These are phyloP conservation scores for Orchestes rusci DNA, from an alignment of 2,888 invertebrate species.

Conservation along the genomic window DNA sequence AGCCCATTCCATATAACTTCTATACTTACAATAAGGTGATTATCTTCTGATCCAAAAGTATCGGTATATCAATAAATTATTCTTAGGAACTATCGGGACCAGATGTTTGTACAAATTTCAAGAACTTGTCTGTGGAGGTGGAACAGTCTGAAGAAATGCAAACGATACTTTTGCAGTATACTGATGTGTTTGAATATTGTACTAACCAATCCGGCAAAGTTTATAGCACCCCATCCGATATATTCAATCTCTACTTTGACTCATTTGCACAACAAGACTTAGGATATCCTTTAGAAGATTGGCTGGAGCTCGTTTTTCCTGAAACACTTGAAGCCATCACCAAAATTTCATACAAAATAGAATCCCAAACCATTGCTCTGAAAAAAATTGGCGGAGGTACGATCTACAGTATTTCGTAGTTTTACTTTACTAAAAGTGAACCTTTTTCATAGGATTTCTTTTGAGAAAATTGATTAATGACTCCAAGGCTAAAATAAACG, in stretches of 20 bases:
- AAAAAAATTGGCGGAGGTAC: constrained; percentile 13
- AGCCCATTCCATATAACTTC: constrained; percentile 30
- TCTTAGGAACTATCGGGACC: constrained; percentile 10
- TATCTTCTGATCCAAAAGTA: not conserved
- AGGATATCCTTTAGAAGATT: constrained; percentile 16
- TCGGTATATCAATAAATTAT: not conserved
- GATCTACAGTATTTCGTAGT: not conserved
- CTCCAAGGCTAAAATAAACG: constrained; percentile 20
- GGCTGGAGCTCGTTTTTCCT: constrained; percentile 18
- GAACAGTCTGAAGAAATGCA: constrained; percentile 9
- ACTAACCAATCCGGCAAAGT: constrained; percentile 8
- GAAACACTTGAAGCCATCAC: constrained; percentile 15
- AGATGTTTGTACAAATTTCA: constrained; percentile 6
- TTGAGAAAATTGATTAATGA: constrained; percentile 24
- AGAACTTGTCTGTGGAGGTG: not conserved
- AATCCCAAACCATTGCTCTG: constrained; percentile 13
- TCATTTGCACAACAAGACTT: constrained; percentile 6
- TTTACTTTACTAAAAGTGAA: not conserved
- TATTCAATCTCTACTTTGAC: constrained; percentile 10
- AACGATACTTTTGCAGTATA: constrained; percentile 6
- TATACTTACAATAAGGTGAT: constrained; percentile 10
- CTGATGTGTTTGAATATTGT: constrained; percentile 4
- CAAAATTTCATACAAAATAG: constrained; percentile 15
- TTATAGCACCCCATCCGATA: constrained; percentile 6
- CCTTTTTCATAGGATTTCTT: constrained; percentile 18